Evolutionary conservation across 2,888 invertebrate genomes (phyloP).

Genomic region (Chydorus sphaericus): DNA sequence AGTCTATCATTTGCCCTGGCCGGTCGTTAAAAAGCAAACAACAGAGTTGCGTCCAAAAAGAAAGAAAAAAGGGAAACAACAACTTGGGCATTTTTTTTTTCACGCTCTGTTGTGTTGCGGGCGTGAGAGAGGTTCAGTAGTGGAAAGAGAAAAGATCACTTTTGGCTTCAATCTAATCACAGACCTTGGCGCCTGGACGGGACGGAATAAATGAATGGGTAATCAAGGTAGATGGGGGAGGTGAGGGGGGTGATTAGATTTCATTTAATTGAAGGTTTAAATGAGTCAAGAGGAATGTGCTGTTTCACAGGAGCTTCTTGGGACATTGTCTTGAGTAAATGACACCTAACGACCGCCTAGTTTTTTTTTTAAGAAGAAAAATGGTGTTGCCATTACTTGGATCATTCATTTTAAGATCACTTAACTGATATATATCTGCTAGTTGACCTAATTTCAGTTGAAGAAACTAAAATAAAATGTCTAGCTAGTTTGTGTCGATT

Average conservation of each 20-base stretch:
- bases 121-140: too few species aligned
- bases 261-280: conserved; percentile 1
- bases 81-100: background rate
- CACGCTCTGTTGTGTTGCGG: background rate
- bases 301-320: background rate
- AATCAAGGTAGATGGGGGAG: too few species aligned
- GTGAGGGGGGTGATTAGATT: conserved; percentile 3
- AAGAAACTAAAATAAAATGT: too few species aligned
- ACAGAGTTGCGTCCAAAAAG: background rate
- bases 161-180: too few species aligned
- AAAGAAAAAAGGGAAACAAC: background rate
- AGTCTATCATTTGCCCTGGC: conserved; percentile 4
- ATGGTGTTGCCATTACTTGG: too few species aligned
- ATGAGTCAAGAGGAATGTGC: background rate
- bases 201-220: conserved; percentile 2
- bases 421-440: too few species aligned
- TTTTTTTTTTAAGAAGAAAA: background rate
- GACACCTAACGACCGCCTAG: background rate
- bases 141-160: too few species aligned
- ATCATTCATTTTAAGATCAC: too few species aligned
- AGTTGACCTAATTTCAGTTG: too few species aligned
- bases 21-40: conserved; percentile 1
- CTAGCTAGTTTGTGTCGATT: too few species aligned
- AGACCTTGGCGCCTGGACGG: background rate
- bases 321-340: background rate